Conservation (phyloP, 2,888 invertebrate species). For the Biston betularia region DNA sequence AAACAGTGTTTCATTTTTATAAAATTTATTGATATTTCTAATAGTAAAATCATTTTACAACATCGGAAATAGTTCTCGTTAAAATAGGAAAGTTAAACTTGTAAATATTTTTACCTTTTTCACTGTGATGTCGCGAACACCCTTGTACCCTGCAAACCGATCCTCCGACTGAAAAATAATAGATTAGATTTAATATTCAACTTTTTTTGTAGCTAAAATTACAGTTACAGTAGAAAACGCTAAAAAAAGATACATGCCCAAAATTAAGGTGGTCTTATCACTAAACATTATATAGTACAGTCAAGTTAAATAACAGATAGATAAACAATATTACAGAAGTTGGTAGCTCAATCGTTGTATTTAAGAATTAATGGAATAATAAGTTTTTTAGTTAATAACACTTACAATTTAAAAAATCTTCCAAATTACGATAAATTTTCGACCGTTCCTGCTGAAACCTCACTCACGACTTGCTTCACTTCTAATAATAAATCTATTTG, state of each 20-base stretch:
- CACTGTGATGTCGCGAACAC: constrained; percentile 92
- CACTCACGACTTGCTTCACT: constrained; percentile 8
- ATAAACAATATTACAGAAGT: no score
- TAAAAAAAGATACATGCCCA: not conserved
- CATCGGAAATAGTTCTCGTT: no score
- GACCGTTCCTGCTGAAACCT: constrained; percentile 1
- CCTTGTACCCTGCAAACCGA: constrained; percentile 90
- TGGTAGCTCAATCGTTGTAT: no score
- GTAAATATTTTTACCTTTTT: constrained; percentile 94
- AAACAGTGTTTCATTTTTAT: no score
- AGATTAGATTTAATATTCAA: constrained; percentile 8
- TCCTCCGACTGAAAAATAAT: constrained; percentile 88
- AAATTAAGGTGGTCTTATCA: constrained; percentile 5
- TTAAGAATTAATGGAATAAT: not conserved
- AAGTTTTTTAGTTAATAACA: not conserved
- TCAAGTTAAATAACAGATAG: not conserved
- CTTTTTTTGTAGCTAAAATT: no score
- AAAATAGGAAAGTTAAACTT: no score
- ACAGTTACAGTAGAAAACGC: no score
- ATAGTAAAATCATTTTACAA: no score
- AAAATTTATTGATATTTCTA: no score
- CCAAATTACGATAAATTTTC: not conserved
- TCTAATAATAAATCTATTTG: constrained; percentile 31
- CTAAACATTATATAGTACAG: not conserved
- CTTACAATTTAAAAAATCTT: not conserved